Percentiles rank a stretch among this genome's conserved stretches.
These are phyloP conservation scores for Taenaris catops DNA, from an alignment of 2,888 invertebrate genomes.

Conservation along the genomic window DNA sequence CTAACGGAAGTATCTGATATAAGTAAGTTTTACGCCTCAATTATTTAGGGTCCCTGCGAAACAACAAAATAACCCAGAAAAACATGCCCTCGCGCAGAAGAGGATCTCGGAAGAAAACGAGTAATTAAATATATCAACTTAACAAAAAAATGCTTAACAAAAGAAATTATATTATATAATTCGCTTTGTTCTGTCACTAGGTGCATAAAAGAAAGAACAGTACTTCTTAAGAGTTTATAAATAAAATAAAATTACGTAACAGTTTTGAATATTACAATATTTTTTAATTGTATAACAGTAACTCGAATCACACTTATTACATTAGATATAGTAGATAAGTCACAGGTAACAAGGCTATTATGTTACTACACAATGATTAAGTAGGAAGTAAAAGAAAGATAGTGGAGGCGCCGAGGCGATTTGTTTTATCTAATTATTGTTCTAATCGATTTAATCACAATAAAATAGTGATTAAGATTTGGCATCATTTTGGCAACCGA, in stretches of 20 bases:
- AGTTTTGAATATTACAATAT: constrained; percentile 9
- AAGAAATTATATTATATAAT: no score
- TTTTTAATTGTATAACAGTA: constrained; percentile 11
- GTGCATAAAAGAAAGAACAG: background rate
- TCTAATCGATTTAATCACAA: constrained; percentile 5
- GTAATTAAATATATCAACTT: no score
- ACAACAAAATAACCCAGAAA: no score
- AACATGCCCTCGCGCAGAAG: no score
- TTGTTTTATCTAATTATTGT: constrained; percentile 1
- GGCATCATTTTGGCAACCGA: background rate
- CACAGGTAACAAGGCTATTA: constrained; percentile 3
- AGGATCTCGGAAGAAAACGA: no score
- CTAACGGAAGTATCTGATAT: no score
- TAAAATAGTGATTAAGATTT: constrained; percentile 1
- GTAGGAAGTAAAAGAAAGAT: constrained; percentile 7
- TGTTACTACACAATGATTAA: constrained; percentile 7
- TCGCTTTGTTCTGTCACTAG: no score
- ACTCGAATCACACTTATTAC: constrained; percentile 7
- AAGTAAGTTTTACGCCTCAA: no score
- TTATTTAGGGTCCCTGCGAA: no score
- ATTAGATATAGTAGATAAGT: constrained; percentile 8
- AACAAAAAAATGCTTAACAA: no score
- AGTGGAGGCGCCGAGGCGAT: constrained; percentile 3
- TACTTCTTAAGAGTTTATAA: constrained; percentile 1
- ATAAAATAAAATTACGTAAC: constrained; percentile 8